phyloP scores from a whole-genome alignment of 64 coral and sea anemone species.

The Actinia tenebrosa region DNA sequence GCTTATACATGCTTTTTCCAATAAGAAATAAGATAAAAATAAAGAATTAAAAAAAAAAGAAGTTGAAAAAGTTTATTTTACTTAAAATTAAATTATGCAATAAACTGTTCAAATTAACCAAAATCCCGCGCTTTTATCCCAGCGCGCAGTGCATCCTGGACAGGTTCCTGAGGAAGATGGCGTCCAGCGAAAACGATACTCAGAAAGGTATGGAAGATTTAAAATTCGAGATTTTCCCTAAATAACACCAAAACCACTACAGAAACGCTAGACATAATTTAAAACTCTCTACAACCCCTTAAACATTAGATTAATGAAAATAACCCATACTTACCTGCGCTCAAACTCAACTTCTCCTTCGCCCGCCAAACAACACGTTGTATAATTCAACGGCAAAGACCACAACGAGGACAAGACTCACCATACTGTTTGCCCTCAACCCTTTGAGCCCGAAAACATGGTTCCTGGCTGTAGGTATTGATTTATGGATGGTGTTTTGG shows the following conservation, averaged over 20 bases:
- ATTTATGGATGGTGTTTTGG: background rate
- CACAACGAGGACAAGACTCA: background rate
- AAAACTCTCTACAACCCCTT: background rate
- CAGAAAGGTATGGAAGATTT: background rate
- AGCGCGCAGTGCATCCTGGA: slow-evolving; percentile 3
- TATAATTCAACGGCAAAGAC: slow-evolving; percentile 6
- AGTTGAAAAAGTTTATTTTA: background rate
- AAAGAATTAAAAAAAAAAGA: background rate
- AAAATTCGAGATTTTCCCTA: background rate
- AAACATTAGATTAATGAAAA: background rate
- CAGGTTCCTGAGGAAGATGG: slow-evolving; percentile 12
- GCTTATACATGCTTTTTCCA: background rate
- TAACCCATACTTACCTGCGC: background rate
- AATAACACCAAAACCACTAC: background rate
- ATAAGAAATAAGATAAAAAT: background rate
- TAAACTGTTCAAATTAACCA: background rate
- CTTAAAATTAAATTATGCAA: background rate
- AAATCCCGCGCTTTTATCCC: slow-evolving; percentile 2
- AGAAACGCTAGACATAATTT: background rate
- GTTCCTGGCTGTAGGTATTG: background rate
- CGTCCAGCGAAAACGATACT: background rate
- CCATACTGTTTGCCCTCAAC: background rate
- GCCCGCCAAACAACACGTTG: slow-evolving; percentile 1
- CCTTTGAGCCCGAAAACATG: background rate
- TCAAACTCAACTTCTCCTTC: background rate